Percentiles rank a stretch among this genome's conserved stretches.
Evolutionary conservation across 2,113 vertebrate species (phyloP).

Genomic region (Coptodon bakossiorum): DNA sequence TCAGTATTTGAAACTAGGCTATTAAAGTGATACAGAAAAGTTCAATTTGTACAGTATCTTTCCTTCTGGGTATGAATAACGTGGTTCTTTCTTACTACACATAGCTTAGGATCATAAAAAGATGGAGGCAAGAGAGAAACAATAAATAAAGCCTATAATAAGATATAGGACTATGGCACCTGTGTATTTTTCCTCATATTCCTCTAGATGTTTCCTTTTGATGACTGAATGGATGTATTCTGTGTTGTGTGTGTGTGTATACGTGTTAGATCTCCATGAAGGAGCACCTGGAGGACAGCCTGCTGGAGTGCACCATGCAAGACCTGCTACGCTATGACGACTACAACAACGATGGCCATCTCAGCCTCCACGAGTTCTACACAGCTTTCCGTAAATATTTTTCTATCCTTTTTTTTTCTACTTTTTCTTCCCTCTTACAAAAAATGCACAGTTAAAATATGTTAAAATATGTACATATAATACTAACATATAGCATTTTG

Average conservation of each 20-base stretch:
- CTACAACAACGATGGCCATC: conserved; percentile 82
- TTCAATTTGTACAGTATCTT: background rate
- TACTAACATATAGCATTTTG: background rate
- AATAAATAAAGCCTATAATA: background rate
- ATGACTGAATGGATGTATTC: background rate
- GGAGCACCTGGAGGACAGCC: conserved; percentile 72
- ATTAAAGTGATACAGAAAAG: background rate
- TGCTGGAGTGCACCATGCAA: conserved; percentile 79
- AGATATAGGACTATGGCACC: background rate
- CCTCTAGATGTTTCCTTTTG: background rate
- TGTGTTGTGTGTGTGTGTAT: background rate
- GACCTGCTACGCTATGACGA: conserved; percentile 93
- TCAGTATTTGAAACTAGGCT: background rate
- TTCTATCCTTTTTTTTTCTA: background rate
- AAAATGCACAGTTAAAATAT: background rate
- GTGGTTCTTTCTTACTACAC: background rate
- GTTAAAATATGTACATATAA: background rate
- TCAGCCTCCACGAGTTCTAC: conserved; percentile 87
- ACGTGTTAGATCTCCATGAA: conserved; percentile 75
- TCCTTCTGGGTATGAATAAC: background rate
- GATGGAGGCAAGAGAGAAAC: background rate
- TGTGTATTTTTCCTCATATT: background rate
- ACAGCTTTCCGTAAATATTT: conserved; percentile 90
- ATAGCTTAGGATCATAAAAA: background rate
- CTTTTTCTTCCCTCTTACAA: background rate